A percentile compares a stretch with the other conserved stretches of the same genome.
Conservation (phyloP, 2,888 invertebrate genomes). For the Drosophila austrosaltans region DNA sequence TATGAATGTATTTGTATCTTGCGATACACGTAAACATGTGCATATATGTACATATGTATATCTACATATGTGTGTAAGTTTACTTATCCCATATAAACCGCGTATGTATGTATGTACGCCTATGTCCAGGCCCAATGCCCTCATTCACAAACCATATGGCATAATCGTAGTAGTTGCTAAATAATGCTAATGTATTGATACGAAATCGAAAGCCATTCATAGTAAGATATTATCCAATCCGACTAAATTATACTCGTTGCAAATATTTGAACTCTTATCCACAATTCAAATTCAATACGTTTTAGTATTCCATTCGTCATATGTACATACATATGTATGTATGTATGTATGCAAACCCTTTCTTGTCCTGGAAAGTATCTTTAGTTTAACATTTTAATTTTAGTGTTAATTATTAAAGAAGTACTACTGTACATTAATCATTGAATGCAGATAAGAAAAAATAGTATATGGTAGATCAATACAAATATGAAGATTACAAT, state of each 20-base stretch:
- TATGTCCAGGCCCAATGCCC: constrained; percentile 16
- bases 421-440: constrained; percentile 1
- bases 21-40: neutral
- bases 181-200: constrained; percentile 12
- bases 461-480: neutral
- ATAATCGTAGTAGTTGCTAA: constrained; percentile 11
- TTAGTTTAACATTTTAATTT: neutral
- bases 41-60: neutral
- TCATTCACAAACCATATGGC: constrained; percentile 15
- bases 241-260: neutral
- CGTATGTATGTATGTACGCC: neutral
- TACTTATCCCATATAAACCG: neutral
- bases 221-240: neutral
- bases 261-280: neutral
- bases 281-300: too few species aligned
- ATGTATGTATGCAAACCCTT: too few species aligned
- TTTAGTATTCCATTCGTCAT: too few species aligned
- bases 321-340: too few species aligned
- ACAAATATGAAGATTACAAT: constrained; percentile 7
- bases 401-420: neutral
- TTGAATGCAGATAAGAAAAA: neutral
- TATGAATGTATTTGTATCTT: neutral
- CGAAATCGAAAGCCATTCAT: constrained; percentile 15
- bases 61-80: neutral
- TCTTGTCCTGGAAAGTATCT: too few species aligned